A percentile compares a stretch with the other conserved stretches of the same genome.
These are phyloP conservation scores for Cylloceria caligata DNA, from an alignment of 2,888 invertebrate genomes.

Conservation along the genomic window DNA sequence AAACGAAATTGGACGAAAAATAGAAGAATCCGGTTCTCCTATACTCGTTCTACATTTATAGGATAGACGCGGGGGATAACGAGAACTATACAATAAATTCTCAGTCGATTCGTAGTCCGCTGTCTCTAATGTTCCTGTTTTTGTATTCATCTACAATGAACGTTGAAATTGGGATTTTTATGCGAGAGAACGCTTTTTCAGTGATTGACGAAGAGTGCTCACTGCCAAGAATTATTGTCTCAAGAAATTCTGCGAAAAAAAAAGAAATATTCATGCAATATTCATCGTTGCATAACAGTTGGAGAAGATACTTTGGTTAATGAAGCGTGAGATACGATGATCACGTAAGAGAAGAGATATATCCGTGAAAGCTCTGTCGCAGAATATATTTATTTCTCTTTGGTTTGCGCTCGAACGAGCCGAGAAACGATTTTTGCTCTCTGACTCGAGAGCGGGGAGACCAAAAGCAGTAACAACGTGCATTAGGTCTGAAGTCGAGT, in stretches of 20 bases:
- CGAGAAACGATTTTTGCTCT: conserved; percentile 49
- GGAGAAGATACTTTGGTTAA: conserved; percentile 29
- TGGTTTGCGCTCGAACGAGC: conserved; percentile 43
- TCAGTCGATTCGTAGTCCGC: conserved; percentile 44
- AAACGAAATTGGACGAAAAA: conserved; percentile 61
- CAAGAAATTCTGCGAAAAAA: not conserved
- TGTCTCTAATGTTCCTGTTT: conserved; percentile 42
- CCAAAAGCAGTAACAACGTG: conserved; percentile 66
- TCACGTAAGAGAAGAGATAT: conserved; percentile 20
- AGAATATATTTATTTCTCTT: conserved; percentile 53
- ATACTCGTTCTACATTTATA: conserved; percentile 18
- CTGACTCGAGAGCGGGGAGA: conserved; percentile 44
- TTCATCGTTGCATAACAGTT: conserved; percentile 2
- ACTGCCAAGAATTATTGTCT: not conserved
- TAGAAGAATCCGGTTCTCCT: not conserved
- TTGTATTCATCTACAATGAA: conserved; percentile 17
- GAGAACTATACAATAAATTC: conserved; percentile 42
- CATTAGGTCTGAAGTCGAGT: conserved; percentile 70
- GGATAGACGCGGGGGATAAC: conserved; percentile 48
- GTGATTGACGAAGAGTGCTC: conserved; percentile 16
- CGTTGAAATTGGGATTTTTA: not conserved
- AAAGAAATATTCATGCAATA: not conserved
- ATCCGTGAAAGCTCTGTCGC: conserved; percentile 27
- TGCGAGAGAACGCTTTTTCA: not conserved
- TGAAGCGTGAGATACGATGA: conserved; percentile 41